These are phyloP conservation scores for Lordiphosa fenestrarum DNA, from an alignment of 2,888 invertebrate genomes.

Conservation along the genomic window DNA sequence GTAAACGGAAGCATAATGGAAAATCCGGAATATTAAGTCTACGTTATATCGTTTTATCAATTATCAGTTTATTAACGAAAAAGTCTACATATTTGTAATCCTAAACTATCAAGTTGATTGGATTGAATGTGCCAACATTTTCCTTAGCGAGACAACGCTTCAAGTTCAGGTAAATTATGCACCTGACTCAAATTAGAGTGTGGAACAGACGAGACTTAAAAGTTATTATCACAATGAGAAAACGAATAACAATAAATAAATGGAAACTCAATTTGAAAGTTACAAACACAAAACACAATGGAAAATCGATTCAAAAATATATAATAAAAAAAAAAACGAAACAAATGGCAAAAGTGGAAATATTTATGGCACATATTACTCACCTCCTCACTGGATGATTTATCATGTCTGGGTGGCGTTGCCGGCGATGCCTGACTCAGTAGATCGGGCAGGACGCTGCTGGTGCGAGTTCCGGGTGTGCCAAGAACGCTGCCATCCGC, in stretches of 20 bases:
- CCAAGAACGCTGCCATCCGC: constrained; percentile 81
- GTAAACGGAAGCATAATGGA: too few species aligned
- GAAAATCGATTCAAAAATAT: constrained; percentile 41
- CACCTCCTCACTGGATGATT: constrained; percentile 97
- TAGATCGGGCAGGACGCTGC: constrained; percentile 96
- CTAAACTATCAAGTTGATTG: too few species aligned
- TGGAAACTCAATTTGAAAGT: constrained; percentile 35
- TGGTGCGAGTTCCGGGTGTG: constrained; percentile 88
- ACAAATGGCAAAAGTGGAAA: constrained; percentile 6
- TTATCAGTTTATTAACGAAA: too few species aligned
- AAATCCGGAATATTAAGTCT: too few species aligned
- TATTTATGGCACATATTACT: constrained; percentile 74
- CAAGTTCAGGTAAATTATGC: constrained; percentile 3
- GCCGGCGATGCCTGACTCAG: constrained; percentile 93
- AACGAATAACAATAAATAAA: constrained; percentile 23
- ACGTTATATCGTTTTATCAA: too few species aligned
- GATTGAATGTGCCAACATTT: background rate
- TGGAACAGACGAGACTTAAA: constrained; percentile 11
- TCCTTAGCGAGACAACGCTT: background rate
- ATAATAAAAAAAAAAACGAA: constrained; percentile 1
- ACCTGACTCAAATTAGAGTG: constrained; percentile 11
- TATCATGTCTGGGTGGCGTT: constrained; percentile 93
- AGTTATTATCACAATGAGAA: constrained; percentile 36
- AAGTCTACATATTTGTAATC: too few species aligned
- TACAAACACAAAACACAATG: constrained; percentile 58